Percentiles rank a stretch among this genome's conserved stretches.
These are phyloP conservation scores for Kradibia gibbosae DNA, from an alignment of 1,140 invertebrate genomes.

Conservation along the genomic window DNA sequence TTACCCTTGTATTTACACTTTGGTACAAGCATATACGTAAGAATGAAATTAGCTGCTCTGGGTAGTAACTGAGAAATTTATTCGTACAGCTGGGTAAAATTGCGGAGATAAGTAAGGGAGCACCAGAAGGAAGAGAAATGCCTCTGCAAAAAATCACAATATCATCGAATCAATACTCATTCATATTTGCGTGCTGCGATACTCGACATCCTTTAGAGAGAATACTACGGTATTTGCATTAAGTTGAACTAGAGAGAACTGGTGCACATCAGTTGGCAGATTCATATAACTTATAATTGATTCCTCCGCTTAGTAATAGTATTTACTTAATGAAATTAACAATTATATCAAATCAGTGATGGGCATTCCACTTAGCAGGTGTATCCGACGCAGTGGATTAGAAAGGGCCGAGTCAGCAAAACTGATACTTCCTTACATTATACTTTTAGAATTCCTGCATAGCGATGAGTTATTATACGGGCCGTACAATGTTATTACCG, in stretches of 20 bases:
- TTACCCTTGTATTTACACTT: not conserved
- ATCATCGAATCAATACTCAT: conserved; percentile 4
- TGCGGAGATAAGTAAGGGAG: not conserved
- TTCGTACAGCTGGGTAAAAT: not conserved
- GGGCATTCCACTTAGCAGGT: not conserved
- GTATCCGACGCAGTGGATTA: not conserved
- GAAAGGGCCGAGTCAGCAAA: not conserved
- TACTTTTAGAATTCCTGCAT: not conserved
- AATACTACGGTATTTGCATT: not conserved
- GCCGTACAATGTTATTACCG: not conserved
- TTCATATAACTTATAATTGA: not conserved
- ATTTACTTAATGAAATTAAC: conserved; percentile 9
- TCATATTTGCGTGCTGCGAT: not conserved
- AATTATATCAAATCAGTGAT: not conserved
- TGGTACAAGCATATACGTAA: not conserved
- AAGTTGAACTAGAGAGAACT: no score
- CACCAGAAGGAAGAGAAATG: not conserved
- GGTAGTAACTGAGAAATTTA: conserved; percentile 40
- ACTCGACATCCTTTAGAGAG: not conserved
- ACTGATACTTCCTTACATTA: not conserved
- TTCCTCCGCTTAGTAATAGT: not conserved
- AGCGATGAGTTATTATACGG: conserved; percentile 12
- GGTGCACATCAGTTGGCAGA: not conserved
- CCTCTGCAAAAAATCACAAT: not conserved
- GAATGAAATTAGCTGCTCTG: not conserved